These are phyloP conservation scores for Digitonthophagus gazella DNA, from an alignment of 2,888 invertebrate genomes.

Conservation along the genomic window DNA sequence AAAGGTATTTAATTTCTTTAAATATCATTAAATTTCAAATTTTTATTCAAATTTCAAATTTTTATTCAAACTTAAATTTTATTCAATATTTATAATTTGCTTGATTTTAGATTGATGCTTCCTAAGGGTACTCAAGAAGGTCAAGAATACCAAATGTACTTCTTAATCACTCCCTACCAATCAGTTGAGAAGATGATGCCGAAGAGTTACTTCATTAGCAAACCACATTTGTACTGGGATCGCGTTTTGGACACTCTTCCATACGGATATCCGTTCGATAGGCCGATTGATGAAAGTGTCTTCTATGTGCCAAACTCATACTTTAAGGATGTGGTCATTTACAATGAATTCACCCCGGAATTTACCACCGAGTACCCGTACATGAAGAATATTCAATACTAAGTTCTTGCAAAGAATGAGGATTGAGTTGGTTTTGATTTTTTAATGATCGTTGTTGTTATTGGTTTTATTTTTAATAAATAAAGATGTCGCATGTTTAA, in stretches of 20 bases:
- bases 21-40: too few relatives aligned
- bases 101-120: conserved; percentile 55
- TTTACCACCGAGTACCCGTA: background rate
- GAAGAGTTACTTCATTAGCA: conserved; percentile 14
- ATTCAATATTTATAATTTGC: background rate
- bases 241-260: conserved; percentile 52
- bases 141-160: conserved; percentile 55
- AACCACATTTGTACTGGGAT: conserved; percentile 9
- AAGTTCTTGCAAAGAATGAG: background rate
- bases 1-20: conserved; percentile 18
- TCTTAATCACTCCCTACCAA: conserved; percentile 50
- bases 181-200: background rate
- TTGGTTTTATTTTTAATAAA: background rate
- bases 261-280: conserved; percentile 74
- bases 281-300: conserved; percentile 59
- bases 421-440: background rate
- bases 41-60: too few relatives aligned
- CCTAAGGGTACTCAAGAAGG: conserved; percentile 69
- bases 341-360: conserved; percentile 50
- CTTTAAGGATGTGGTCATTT: conserved; percentile 63
- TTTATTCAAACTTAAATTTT: background rate
- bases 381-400: background rate
- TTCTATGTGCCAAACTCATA: conserved; percentile 63
- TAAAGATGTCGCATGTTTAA: background rate
- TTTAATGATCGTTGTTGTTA: background rate